Base-by-base conservation (phyloP, 2,113 vertebrate genomes). In the Gracilinanus agilis region DNA sequence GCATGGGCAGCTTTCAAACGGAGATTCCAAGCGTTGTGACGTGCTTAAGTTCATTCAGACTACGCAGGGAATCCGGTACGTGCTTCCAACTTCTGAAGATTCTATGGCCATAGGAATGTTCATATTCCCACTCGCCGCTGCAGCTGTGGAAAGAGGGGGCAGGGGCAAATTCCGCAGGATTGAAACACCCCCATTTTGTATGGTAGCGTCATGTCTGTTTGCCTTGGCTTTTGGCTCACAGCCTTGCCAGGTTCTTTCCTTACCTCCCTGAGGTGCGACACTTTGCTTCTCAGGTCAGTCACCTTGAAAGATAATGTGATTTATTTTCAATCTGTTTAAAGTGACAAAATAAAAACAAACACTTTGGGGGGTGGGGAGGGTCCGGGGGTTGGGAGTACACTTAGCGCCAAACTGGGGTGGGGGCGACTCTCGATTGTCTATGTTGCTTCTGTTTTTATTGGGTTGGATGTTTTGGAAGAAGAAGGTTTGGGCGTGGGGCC, bases 291-390 rank as follows among this genome's bases (percentile, higher is more conserved):
- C 55, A 90, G 9, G 56, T 88, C 88, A 95, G 96, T 95, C 95
- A 40, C 96, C 97, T 93, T 96, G 92, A 95, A 96, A 97, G 95
- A 93, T 97, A 97, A 24, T 95, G 96, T 93, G 95, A 95, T 75
- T 96, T 92, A 89, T 89, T 92, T 96, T 98, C 67, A 49, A 94
- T 90, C 91, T 96, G 94, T 92, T 75, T 91, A 97, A 0, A 6
- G 5, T 19, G 95, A 96, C 55, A 97, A 97, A 54, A 94, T 88
- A 67, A 23, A 92, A 92, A 96, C n/a, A n/a, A 91, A 93, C n/a
- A 94, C 93, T 25, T 55, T 56, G 34, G 53, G 27, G 3, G 0
- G 54, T 13, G 2, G 6, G 3, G 29, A 34, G 61, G 13, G 12
- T n/a, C n/a, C n/a, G 2, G 25, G 12, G 29, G 7, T 5, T 2